phyloP scores from a whole-genome alignment of 2,888 invertebrate species.

The Hololepta plana region DNA sequence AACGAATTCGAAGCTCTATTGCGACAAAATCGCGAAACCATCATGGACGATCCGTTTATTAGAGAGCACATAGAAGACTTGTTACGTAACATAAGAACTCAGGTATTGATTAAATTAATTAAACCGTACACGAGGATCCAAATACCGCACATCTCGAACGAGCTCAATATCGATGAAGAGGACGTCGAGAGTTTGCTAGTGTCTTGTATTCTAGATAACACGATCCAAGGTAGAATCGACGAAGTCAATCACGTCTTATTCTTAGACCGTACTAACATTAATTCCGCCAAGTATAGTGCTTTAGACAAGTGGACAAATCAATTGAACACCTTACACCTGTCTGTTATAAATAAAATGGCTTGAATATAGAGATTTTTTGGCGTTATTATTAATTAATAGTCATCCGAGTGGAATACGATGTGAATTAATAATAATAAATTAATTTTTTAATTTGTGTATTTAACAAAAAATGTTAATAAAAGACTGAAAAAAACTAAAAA shows the following conservation, averaged over 20 bases:
- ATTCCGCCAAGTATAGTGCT: conserved; percentile 77
- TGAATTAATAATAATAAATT: no score
- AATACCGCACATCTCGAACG: conserved; percentile 93
- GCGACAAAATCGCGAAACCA: conserved; percentile 81
- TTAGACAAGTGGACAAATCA: conserved; percentile 94
- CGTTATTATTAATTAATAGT: no score
- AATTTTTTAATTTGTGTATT: no score
- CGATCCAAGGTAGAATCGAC: conserved; percentile 73
- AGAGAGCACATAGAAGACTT: conserved; percentile 97
- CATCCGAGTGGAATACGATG: no score
- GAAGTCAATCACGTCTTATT: conserved; percentile 91
- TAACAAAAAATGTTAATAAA: no score
- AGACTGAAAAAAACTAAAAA: conserved; percentile 3
- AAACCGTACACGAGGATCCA: conserved; percentile 96
- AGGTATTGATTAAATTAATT: conserved; percentile 92
- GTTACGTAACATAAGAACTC: conserved; percentile 86
- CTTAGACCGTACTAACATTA: conserved; percentile 60
- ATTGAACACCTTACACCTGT: conserved; percentile 69
- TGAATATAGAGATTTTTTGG: no score
- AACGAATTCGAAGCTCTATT: conserved; percentile 95
- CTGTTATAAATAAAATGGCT: conserved; percentile 82
- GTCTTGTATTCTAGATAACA: conserved; percentile 93
- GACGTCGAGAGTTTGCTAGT: conserved; percentile 95
- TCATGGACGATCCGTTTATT: conserved; percentile 99
- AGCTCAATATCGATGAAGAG: conserved; percentile 77